Base-by-base conservation (phyloP, 2,113 vertebrate genomes). In the Heloderma charlesbogerti region DNA sequence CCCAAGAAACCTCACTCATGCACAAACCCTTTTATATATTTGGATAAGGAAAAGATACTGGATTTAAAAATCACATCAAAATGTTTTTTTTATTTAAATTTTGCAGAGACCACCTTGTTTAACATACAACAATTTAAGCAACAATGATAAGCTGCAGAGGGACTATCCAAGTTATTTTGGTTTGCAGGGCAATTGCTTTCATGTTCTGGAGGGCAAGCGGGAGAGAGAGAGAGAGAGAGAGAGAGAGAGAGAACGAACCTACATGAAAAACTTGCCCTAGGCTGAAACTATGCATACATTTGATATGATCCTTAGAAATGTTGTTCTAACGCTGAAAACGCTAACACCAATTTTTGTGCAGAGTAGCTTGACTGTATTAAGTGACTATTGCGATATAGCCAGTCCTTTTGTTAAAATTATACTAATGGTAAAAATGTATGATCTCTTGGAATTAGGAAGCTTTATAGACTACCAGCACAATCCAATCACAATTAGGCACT, bases 311-410 rank as follows among this genome's bases (percentile, higher is more conserved):
- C 93, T 88, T 86, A 95, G 91, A 95, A 92, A 89, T 88, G 34
- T 6, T 3, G 85, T 88, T 93, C 90, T 95, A 95, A 95, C 92
- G 96, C 88, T 93, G 89, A 92, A 93, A 93, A 83, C 89, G 89
- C 91, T 93, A 91, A 86, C 92, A 90, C 74, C 93, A 92, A 89
- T 87, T 94, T 88, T 93, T 91, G 6, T 71, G 93, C 95, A 93
- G 90, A 91, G 91, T 34, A 94, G 89, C 92, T 95, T 6, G 15
- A 31, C 37, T 40, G 22, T 84, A 37, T 51, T 22, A 72, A 20
- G 67, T 20, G 16, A 71, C 77, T 0, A 93, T 31, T 80, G 37
- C 0, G 43, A 72, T 90, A 75, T 2, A 92, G 87, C 43, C 90
- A 3, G 45, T 54, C 84, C 88, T 84, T 95, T 89, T 91, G 87